Base-by-base conservation (phyloP, 2,888 invertebrate species). In the Megastigmus dorsalis region DNA sequence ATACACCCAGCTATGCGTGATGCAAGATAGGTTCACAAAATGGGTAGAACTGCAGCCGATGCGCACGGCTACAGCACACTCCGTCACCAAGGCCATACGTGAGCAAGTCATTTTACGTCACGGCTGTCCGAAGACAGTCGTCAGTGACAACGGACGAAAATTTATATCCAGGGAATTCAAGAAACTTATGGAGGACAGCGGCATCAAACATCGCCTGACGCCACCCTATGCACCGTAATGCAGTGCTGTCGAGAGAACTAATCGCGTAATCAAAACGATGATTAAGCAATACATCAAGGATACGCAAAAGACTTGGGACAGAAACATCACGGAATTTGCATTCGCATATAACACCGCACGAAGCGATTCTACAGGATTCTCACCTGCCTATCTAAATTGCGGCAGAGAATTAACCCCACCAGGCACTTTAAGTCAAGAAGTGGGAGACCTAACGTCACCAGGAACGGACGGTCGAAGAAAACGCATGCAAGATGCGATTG, bases 111-210 rank as follows among this genome's bases (percentile, higher is more conserved):
- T 66, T 0, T 18, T 62, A 0, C 60, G 62, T 0, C 57, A 69
- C n/a, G 70, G 73, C 0, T 33, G n/a, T 3, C 74, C 74, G 0
- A 15, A 18, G 0, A 36, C 5, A 1, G 15, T 67, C 5, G 52
- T 55, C n/a, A 60, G 33, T 5, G 73, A 74, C n/a, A 76, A 73
- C 41, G 74, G 73, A 1, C 36, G 38, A 0, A 63, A 75, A n/a
- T 75, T 75, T 48, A 63, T 33, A 1, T 62, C 62, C 50, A 5
- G 48, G 3, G 38, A 62, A 13, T 70, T 71, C 23, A 15, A 4
- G 30, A 9, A 23, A 9, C 4, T 62, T 3, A 3, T 54, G 2
- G 30, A 0, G 15, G 30, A 15, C 3, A 3, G 3, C 2, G n/a
- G n/a, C 0, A 54, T 54, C 3, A 2, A n/a, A 2, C 54, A 54